Base-by-base conservation (phyloP, 2,888 invertebrate species). In the Eupithecia pulchellata region DNA sequence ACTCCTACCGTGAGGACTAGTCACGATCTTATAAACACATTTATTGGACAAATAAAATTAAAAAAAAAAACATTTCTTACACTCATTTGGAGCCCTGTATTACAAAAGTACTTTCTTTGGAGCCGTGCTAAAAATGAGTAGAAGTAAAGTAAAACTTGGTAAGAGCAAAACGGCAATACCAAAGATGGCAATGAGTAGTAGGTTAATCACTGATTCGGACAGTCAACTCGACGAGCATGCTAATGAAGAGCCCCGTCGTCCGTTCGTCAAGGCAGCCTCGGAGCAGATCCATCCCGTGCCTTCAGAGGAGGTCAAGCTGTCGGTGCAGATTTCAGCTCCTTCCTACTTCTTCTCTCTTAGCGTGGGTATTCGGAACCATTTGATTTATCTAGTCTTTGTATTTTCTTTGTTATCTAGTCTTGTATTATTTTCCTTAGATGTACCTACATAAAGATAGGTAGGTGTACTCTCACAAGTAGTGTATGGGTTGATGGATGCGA, bases 291-390 rank as follows among this genome's bases (percentile, higher is more conserved):
- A 79, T 0, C 82, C 81, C 1, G 14, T 76, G 0, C 42, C 64
- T 3, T 57, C 77, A 1, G 77, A 78, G 30, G 78, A 75, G 1
- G 47, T 65, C 1, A 67, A 68, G 11, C 57, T 84, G 25, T 85
- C 82, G 67, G 71, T 78, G 0, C 91, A 93, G 71, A 83, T 81
- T 30, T 94, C 94, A 0, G 94, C 93, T 0, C 93, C 94, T 0
- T 90, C 87, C 0, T 91, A 92, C 76, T 81, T 92, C 1, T 79
- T 86, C 67, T 92, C 88, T 0, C 73, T 94, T n/a, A 72, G 66
- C 32, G 72, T 71, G 32, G 11, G 20, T 47, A n/a, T 4, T 29
- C 13, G 27, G 20, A 14, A 25, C 20, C 25, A 47, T 47, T 47
- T 47, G 1, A 47, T 34, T 34, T 34, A n/a, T n/a, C n/a, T n/a